These are phyloP conservation scores for Pogonus chalceus DNA, from an alignment of 1,140 invertebrate genomes.

Conservation along the genomic window DNA sequence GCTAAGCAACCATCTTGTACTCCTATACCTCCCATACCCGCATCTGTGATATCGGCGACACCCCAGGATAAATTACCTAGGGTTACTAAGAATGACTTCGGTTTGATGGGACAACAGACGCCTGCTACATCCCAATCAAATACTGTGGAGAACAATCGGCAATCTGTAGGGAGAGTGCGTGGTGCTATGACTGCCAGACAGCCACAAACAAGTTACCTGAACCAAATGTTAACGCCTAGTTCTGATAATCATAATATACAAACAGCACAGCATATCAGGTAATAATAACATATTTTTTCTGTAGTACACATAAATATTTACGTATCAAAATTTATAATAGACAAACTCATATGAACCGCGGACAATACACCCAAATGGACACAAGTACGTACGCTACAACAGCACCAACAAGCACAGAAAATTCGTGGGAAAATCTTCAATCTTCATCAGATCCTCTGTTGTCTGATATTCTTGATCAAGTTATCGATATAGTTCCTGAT, in stretches of 20 bases:
- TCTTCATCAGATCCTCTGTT: constrained; percentile 55
- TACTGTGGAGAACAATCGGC: constrained; percentile 31
- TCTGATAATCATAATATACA: constrained; percentile 15
- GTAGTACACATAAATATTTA: too few relatives aligned
- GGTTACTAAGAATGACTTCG: constrained; percentile 21
- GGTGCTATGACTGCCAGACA: constrained; percentile 13
- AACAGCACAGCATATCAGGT: too few relatives aligned
- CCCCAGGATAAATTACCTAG: constrained; percentile 50
- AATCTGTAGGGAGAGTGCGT: constrained; percentile 10
- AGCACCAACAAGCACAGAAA: constrained; percentile 25
- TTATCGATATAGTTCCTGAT: constrained; percentile 68
- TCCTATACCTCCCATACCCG: constrained; percentile 52
- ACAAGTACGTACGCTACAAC: constrained; percentile 19
- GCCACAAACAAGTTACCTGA: constrained; percentile 27
- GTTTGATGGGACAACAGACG: constrained; percentile 20
- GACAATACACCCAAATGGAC: constrained; percentile 19
- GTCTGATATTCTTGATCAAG: constrained; percentile 72
- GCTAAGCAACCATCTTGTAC: constrained; percentile 66
- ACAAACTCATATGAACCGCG: constrained; percentile 17
- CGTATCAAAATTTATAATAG: neutral
- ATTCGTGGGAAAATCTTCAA: constrained; percentile 36
- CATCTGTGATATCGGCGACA: constrained; percentile 52
- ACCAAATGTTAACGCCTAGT: constrained; percentile 20
- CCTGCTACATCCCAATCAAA: constrained; percentile 19
- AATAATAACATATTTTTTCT: too few relatives aligned